phyloP scores from a whole-genome alignment of 2,113 vertebrate genomes.

The Neomonachus schauinslandi region DNA sequence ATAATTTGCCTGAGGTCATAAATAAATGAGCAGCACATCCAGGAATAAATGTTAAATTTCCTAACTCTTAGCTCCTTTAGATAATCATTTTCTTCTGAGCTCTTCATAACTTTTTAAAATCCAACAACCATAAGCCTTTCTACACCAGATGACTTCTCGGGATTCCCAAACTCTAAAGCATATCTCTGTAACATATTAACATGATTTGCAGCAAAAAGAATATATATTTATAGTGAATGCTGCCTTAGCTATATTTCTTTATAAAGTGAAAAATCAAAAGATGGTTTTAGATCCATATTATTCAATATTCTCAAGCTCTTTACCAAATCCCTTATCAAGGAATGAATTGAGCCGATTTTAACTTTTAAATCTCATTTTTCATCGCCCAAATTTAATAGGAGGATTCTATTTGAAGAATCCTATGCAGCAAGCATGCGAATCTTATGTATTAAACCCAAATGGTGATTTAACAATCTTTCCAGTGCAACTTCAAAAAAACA shows the following conservation, averaged over 20 bases:
- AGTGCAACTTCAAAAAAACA: neutral
- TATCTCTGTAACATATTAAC: neutral
- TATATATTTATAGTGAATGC: neutral
- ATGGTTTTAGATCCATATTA: neutral
- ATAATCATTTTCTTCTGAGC: slow-evolving; percentile 12
- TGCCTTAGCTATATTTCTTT: neutral
- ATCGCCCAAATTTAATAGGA: neutral
- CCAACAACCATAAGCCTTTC: neutral
- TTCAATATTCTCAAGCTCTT: neutral
- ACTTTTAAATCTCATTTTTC: slow-evolving; percentile 33
- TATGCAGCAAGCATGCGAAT: neutral
- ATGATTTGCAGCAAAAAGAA: neutral
- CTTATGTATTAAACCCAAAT: neutral
- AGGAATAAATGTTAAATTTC: slow-evolving; percentile 43
- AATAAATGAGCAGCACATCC: slow-evolving; percentile 36
- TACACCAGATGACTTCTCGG: neutral
- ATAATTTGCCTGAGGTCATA: slow-evolving; percentile 23
- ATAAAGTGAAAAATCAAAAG: neutral
- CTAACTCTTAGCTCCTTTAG: slow-evolving; percentile 9
- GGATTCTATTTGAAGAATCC: neutral
- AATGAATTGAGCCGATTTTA: neutral
- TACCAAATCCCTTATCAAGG: neutral
- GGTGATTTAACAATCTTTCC: neutral
- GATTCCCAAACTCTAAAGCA: neutral
- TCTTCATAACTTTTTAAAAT: slow-evolving; percentile 33